Percentiles rank a stretch among this genome's conserved stretches.
Evolutionary conservation across 2,113 vertebrate species (phyloP).

Genomic region (Epinephelus lanceolatus): DNA sequence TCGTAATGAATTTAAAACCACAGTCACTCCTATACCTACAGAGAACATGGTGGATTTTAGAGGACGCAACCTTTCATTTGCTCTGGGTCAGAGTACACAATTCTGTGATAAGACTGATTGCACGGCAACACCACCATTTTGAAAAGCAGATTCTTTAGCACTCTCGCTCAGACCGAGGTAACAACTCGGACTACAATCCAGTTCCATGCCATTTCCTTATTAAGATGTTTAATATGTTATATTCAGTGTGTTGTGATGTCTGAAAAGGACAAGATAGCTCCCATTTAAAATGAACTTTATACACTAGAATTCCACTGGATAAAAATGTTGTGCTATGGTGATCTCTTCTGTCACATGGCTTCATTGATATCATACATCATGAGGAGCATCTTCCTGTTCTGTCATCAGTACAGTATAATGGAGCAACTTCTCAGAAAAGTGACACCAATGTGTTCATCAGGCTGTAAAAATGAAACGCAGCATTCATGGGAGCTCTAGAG

Average conservation of each 20-base stretch:
- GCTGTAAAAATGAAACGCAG: constrained; percentile 45
- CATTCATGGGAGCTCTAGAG: constrained; percentile 6
- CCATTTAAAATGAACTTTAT: neutral
- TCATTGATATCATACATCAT: constrained; percentile 34
- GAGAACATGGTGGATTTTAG: constrained; percentile 56
- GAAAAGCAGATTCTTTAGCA: constrained; percentile 35
- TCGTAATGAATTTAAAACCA: constrained; percentile 61
- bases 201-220: neutral
- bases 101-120: constrained; percentile 75
- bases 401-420: constrained; percentile 36
- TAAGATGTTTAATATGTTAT: constrained; percentile 3
- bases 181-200: constrained; percentile 23
- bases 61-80: constrained; percentile 65
- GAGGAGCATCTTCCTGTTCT: constrained; percentile 37
- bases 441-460: constrained; percentile 40
- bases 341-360: constrained; percentile 21
- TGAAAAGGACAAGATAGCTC: neutral
- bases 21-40: constrained; percentile 33
- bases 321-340: neutral
- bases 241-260: neutral
- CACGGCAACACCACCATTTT: constrained; percentile 63
- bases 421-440: constrained; percentile 24
- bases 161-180: constrained; percentile 12
- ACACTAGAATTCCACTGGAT: neutral
- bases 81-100: constrained; percentile 77